phyloP scores from a whole-genome alignment of 2,888 invertebrate genomes.

The Merodon equestris region DNA sequence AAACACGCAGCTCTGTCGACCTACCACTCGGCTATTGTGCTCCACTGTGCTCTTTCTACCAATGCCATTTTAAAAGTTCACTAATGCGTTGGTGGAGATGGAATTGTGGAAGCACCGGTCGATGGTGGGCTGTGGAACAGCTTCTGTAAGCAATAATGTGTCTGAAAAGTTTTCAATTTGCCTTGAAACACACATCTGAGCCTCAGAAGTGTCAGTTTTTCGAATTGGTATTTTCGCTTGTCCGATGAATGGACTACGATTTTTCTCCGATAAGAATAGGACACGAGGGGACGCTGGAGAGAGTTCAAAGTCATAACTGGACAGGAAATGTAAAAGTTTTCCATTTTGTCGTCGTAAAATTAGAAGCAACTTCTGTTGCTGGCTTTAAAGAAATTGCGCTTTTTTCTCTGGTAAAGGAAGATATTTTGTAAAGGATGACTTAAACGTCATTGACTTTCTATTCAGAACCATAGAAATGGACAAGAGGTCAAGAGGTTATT shows the following conservation, averaged over 20 bases:
- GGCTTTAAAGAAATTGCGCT: no score
- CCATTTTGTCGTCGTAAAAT: background rate
- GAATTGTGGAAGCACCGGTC: background rate
- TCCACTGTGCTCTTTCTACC: background rate
- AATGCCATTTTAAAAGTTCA: conserved; percentile 47
- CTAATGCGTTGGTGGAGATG: conserved; percentile 40
- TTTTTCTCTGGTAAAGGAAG: no score
- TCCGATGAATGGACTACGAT: conserved; percentile 60
- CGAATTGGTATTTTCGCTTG: conserved; percentile 57
- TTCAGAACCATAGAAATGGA: no score
- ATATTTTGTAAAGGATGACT: no score
- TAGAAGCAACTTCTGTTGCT: no score
- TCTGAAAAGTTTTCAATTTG: conserved; percentile 69
- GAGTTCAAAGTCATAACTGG: conserved; percentile 57
- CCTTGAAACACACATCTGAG: conserved; percentile 67
- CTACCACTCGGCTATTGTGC: background rate
- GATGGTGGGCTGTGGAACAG: conserved; percentile 26
- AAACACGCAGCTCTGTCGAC: no score
- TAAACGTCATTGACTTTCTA: no score
- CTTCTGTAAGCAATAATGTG: conserved; percentile 69
- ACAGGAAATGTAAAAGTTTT: conserved; percentile 56
- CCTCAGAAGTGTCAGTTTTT: conserved; percentile 66
- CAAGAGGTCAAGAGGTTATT: no score
- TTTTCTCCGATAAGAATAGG: conserved; percentile 35
- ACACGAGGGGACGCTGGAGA: background rate